Evolutionary conservation across 2,113 vertebrate species (phyloP), one percentile per base, ranked within the genome.

Genomic region (Takifugu flavidus): DNA sequence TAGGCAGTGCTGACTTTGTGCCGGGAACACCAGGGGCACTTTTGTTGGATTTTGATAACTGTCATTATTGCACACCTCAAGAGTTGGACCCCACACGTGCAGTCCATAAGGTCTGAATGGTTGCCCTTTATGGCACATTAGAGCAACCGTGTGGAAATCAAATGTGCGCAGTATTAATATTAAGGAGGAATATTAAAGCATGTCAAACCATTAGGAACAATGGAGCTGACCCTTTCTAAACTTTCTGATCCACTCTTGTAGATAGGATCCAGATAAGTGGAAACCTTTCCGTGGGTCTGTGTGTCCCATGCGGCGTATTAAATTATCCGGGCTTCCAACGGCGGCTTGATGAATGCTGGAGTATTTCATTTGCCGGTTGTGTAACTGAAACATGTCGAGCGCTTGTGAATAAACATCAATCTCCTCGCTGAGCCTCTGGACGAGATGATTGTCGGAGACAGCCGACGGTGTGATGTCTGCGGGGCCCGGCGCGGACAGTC

Each of bases 381-480:
- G 79, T 77, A 82, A 83, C 88, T 90, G 86, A 89, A 89, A 89
- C 91, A 89, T 89, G 89, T 83, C 78, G 54, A 69, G 43, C 59
- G 59, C 71, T 81, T 86, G 78, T 89, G 88, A 90, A 90, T 90
- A 91, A 91, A 90, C 89, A 91, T 91, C 86, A 87, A 88, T 91
- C 89, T 90, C 76, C 8, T 25, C 26, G 62, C 77, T 72, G 31
- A 65, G 34, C 72, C 65, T 70, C 15, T 61, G 53, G 78, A 78
- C 44, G 73, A 79, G 82, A 87, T 88, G 88, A 89, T 87, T 82
- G 88, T 87, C 81, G 66, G 83, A 89, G 90, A 87, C 85, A 82
- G 85, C 82, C 86, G 76, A 74, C 77, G 80, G 82, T 83, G 84
- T 82, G 83, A 84, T 88, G 87, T 90, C 90, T 86, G 82, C 75